These are phyloP conservation scores for Apoda limacodes DNA, from an alignment of 2,888 invertebrate species.

Conservation along the genomic window DNA sequence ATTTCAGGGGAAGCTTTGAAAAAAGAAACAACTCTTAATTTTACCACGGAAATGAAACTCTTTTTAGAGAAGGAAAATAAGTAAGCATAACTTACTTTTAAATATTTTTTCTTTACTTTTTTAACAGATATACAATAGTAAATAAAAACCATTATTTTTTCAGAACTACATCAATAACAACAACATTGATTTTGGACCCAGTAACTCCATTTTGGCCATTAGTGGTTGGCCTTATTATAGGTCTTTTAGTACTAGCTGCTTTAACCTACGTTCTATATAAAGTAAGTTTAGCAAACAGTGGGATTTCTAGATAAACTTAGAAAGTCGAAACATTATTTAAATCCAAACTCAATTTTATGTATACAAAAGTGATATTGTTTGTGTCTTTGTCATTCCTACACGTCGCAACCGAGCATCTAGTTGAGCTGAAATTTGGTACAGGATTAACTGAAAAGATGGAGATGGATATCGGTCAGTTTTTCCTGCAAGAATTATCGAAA, in stretches of 20 bases:
- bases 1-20: slow-evolving; percentile 32
- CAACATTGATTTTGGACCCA: slow-evolving; percentile 34
- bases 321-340: background rate
- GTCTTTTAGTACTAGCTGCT: slow-evolving; percentile 33
- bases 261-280: slow-evolving; percentile 40
- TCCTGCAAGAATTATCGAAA: too few relatives aligned
- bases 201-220: slow-evolving; percentile 40
- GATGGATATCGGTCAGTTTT: background rate
- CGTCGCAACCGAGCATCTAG: too few relatives aligned
- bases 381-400: slow-evolving; percentile 8
- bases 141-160: too few relatives aligned
- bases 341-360: background rate
- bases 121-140: too few relatives aligned
- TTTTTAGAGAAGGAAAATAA: slow-evolving; percentile 19
- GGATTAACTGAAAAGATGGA: slow-evolving; percentile 1
- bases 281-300: slow-evolving; percentile 26
- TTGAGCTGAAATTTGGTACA: too few relatives aligned
- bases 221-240: slow-evolving; percentile 35
- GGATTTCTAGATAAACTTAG: background rate
- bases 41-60: slow-evolving; percentile 29
- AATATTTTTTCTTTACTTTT: slow-evolving; percentile 1
- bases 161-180: slow-evolving; percentile 27
- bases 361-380: background rate
- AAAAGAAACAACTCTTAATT: slow-evolving; percentile 27
- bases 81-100: slow-evolving; percentile 24